Base-by-base conservation (phyloP, 2,797 vertebrate species). In the Tiaroga cobitis region DNA sequence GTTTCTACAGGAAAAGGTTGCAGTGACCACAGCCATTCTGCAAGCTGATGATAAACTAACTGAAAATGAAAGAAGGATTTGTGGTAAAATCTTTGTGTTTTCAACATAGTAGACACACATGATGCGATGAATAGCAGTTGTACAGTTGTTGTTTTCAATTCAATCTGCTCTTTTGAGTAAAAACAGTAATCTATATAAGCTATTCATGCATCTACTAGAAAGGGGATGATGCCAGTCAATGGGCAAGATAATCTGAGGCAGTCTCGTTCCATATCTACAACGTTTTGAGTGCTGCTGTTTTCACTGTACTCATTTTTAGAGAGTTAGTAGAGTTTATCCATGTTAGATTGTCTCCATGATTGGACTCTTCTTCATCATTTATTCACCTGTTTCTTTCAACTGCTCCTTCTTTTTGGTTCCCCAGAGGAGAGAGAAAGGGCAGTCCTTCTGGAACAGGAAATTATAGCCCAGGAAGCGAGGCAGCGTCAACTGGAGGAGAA, bases 1-100 rank as follows among this genome's bases (percentile, higher is more conserved):
- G 61, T 91, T 91, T 78, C 59, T 90, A 34, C 86, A 63, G 26
- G 81, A 87, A 13, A 91, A 87, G 85, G 67, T 8, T 70, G 34
- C 46, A 1, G 87, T 90, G 16, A 85, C 87, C 5, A 89, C 86
- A 4, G 49, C 88, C 18, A 88, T 92, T 77, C 78, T 90, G 18
- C 89, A 90, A 68, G 87, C 87, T 75, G 91, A 91, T 29, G 70
- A 88, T 24, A 84, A 84, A 49, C 78, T 91, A 34, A 87, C 70
- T 1, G 90, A 91, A 69, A 65, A 67, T 4, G 88, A 92, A 32
- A 89, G 85, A 72, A 82, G 79, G 24, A 81, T 90, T 75, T 59
- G 75, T 0, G 88, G 91, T 91, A 29, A 61, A 80, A 85, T 78
- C 6, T 8, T 16, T 21, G 21, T n/a, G 16, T 59, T 54, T 29